Evolutionary conservation across 2,888 invertebrate species (phyloP), one percentile per base, ranked within the genome.

Genomic region (Protophormia terraenovae): DNA sequence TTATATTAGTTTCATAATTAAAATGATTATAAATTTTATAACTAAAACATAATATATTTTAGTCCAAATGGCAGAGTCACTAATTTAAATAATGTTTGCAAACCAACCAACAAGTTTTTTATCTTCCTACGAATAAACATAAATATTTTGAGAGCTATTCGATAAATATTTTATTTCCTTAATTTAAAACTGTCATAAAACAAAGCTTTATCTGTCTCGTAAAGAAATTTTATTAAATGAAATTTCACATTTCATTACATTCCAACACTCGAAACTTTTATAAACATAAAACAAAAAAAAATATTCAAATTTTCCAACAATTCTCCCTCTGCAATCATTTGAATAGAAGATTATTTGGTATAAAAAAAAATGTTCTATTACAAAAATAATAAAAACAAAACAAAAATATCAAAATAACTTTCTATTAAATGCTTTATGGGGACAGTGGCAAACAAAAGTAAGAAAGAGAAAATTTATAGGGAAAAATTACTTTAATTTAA

Each of bases 191-290:
- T 55, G 71, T 55, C 71, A 27, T 41, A 41, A 16, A 71, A 41
- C 16, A 27, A 50, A 55, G 38, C 14, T 4, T 27, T 10, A 55
- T 27, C 55, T 27, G 16, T 71, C 38, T 27, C 27, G 27, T 27
- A 55, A 69, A 71, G 10, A 72, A 22, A 45, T 10, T 73, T 73
- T 73, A 41, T 60, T 10, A n/a, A 60, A 73, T 60, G 12, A 72
- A 64, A 73, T 45, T 72, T 73, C 22, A 73, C 60, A 32, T 60
- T 60, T 60, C n/a, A 73, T 73, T 73, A 19, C 41, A 19, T 32
- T 60, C n/a, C 10, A 41, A 10, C 45, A 73, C 60, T 73, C 12
- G 27, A 22, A 41, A 73, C 32, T 32, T 45, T 19, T 47, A 29
- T 29, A 27, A 0, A n/a, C n/a, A n/a, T n/a, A n/a, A n/a, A n/a